Evolutionary conservation across 2,113 vertebrate genomes (phyloP).

Genomic region (Acinonyx jubatus): DNA sequence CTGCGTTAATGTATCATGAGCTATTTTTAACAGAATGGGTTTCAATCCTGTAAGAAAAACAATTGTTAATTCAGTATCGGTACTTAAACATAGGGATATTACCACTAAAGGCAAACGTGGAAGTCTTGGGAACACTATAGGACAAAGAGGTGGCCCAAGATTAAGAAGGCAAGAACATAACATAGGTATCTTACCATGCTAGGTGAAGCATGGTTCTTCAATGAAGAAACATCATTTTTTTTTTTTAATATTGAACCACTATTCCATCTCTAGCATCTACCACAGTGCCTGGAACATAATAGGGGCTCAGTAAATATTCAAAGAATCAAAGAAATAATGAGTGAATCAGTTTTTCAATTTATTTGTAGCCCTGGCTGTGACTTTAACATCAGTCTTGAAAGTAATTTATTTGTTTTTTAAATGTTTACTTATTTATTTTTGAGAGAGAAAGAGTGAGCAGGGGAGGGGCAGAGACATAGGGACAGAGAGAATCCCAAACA

Average conservation of each 20-base stretch:
- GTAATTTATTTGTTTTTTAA: not conserved
- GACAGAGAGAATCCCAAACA: too few species aligned
- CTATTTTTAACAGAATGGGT: not conserved
- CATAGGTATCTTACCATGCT: not conserved
- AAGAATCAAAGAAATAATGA: not conserved
- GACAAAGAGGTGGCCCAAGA: not conserved
- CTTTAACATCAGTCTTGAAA: not conserved
- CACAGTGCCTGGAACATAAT: not conserved
- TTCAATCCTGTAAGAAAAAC: not conserved
- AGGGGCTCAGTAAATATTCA: not conserved
- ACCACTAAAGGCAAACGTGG: not conserved
- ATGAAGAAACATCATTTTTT: not conserved
- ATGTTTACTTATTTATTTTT: too few species aligned
- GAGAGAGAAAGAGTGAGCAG: too few species aligned
- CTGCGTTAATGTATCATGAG: not conserved
- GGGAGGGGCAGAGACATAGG: too few species aligned
- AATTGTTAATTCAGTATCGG: not conserved
- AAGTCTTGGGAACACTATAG: not conserved
- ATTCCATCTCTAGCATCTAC: not conserved
- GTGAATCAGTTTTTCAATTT: not conserved
- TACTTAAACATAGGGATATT: not conserved
- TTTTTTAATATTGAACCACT: not conserved
- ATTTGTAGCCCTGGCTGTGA: not conserved
- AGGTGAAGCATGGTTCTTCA: not conserved
- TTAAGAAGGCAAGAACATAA: not conserved